Percentiles rank a stretch among this genome's conserved stretches.
Evolutionary conservation across 2,888 invertebrate genomes (phyloP).

Genomic region (Allygus modestus): DNA sequence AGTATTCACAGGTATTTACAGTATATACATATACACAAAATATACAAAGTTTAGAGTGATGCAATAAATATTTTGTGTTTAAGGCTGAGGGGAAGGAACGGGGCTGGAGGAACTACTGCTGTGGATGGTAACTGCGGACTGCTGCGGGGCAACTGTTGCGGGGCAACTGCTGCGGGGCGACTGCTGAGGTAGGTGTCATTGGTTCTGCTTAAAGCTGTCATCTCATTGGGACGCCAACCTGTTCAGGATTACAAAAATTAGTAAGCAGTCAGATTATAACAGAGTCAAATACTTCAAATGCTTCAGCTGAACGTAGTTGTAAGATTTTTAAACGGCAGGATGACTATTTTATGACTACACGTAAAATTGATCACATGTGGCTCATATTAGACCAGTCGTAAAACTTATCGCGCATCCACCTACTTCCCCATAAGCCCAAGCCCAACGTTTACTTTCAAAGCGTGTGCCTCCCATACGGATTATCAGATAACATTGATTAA

Average conservation of each 20-base stretch:
- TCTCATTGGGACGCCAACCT: constrained; percentile 10
- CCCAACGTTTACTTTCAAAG: too few relatives aligned
- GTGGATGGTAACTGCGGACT: constrained; percentile 39
- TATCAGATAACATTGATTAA: too few relatives aligned
- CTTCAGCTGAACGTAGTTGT: too few relatives aligned
- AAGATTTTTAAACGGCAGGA: too few relatives aligned
- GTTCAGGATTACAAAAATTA: not conserved
- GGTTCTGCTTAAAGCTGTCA: constrained; percentile 37
- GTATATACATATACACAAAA: constrained; percentile 10
- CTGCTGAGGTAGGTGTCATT: constrained; percentile 48
- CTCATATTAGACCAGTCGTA: too few relatives aligned
- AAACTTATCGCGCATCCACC: too few relatives aligned
- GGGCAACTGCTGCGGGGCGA: constrained; percentile 26
- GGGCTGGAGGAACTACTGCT: constrained; percentile 50
- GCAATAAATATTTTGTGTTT: constrained; percentile 49
- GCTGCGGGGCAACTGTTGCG: constrained; percentile 30
- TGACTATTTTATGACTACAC: too few relatives aligned
- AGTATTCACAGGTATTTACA: constrained; percentile 48
- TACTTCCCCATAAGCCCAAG: too few relatives aligned
- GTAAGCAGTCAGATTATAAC: too few relatives aligned
- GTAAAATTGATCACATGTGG: too few relatives aligned
- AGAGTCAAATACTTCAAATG: too few relatives aligned
- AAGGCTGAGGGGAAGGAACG: constrained; percentile 40
- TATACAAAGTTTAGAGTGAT: constrained; percentile 32
- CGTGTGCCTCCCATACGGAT: too few relatives aligned